Conservation (phyloP, 2,113 vertebrate species). For the Oncorhynchus clarkii region DNA sequence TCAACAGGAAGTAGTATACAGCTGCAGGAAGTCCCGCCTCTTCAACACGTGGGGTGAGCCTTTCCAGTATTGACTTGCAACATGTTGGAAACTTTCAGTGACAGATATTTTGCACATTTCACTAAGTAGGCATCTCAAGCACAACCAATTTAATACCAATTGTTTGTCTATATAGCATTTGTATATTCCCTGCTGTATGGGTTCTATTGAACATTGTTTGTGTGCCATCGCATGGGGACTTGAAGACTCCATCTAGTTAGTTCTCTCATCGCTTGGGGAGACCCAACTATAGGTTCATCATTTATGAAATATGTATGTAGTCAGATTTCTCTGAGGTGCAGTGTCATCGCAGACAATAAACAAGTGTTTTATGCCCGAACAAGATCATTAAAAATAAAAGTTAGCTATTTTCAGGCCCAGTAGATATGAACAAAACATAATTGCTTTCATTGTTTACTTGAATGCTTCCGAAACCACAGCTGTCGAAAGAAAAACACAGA, state of each 20-base stretch:
- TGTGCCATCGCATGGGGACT: background rate
- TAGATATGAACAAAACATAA: constrained; percentile 36
- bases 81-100: background rate
- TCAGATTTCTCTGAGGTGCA: constrained; percentile 32
- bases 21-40: constrained; percentile 80
- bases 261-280: constrained; percentile 1
- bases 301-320: constrained; percentile 35
- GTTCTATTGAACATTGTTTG: constrained; percentile 32
- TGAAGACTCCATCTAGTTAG: constrained; percentile 12
- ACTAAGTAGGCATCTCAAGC: background rate
- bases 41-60: constrained; percentile 81
- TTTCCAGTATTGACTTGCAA: background rate
- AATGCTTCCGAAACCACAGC: constrained; percentile 5
- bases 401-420: constrained; percentile 12
- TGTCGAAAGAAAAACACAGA: background rate
- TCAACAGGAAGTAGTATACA: constrained; percentile 80
- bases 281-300: constrained; percentile 24
- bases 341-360: constrained; percentile 45
- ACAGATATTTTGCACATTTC: background rate
- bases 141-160: background rate
- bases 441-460: constrained; percentile 41
- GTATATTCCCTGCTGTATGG: constrained; percentile 1
- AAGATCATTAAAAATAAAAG: constrained; percentile 14
- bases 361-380: constrained; percentile 30
- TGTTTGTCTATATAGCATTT: background rate